Percentiles rank a stretch among this genome's conserved stretches.
Conservation (phyloP, 2,113 vertebrate genomes). For the Elephantulus edwardii region DNA sequence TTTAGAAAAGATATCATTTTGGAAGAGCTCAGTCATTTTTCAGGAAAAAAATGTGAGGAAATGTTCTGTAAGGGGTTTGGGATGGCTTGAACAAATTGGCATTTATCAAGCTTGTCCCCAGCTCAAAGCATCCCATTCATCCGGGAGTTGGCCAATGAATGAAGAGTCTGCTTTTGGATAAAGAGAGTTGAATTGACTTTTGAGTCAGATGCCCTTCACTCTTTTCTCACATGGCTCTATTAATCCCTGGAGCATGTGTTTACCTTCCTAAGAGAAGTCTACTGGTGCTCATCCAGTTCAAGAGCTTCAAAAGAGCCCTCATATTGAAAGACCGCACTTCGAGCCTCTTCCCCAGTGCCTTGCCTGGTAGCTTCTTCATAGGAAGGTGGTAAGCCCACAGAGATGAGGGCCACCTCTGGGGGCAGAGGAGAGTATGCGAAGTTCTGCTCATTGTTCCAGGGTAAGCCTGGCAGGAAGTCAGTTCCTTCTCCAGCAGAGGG, state of each 20-base stretch:
- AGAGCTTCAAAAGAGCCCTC: slow-evolving; percentile 53
- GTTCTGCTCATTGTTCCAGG: slow-evolving; percentile 76
- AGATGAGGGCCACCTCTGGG: slow-evolving; percentile 82
- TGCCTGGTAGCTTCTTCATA: slow-evolving; percentile 91
- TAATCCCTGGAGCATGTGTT: background rate
- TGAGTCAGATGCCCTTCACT: too few species aligned
- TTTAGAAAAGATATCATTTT: background rate
- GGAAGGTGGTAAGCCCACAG: slow-evolving; percentile 86
- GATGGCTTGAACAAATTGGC: background rate
- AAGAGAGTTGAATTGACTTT: too few species aligned
- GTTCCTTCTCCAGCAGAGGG: slow-evolving; percentile 43
- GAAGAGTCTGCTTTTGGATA: too few species aligned
- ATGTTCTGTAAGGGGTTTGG: background rate
- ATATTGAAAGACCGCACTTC: slow-evolving; percentile 67
- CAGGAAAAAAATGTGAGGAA: background rate
- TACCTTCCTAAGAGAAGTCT: slow-evolving; percentile 50
- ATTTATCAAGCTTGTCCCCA: background rate
- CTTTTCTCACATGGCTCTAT: background rate
- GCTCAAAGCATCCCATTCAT: too few species aligned
- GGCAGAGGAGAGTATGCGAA: slow-evolving; percentile 81
- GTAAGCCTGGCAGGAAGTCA: slow-evolving; percentile 73
- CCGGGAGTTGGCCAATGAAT: background rate
- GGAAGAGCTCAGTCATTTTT: background rate
- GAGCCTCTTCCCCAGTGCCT: slow-evolving; percentile 74
- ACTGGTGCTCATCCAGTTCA: background rate